A percentile compares a stretch with the other conserved stretches of the same genome.
Evolutionary conservation across 2,888 invertebrate genomes (phyloP).

Genomic region (Synergus japonicus): DNA sequence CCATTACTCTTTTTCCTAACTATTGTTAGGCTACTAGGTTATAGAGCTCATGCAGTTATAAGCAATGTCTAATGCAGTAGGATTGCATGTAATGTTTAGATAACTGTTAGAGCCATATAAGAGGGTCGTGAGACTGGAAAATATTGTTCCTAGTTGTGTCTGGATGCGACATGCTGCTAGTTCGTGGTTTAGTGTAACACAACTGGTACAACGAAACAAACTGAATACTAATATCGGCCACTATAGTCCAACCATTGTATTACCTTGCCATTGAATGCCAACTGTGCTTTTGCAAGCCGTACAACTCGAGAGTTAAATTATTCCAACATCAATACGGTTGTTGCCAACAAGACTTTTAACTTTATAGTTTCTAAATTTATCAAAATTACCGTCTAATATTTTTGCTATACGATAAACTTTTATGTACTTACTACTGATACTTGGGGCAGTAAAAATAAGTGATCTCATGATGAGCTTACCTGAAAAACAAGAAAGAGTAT

Average conservation of each 20-base stretch:
- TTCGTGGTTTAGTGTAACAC: slow-evolving; percentile 67
- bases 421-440: not conserved
- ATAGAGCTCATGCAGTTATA: not conserved
- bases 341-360: not conserved
- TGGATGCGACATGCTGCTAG: slow-evolving; percentile 57
- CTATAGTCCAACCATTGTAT: slow-evolving; percentile 27
- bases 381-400: not conserved
- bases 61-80: not conserved
- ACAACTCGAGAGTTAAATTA: slow-evolving; percentile 2
- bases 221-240: slow-evolving; percentile 73
- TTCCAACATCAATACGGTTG: slow-evolving; percentile 6
- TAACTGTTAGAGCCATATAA: slow-evolving; percentile 5
- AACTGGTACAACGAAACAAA: slow-evolving; percentile 71
- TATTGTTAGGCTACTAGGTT: no score
- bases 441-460: not conserved
- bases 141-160: slow-evolving; percentile 25
- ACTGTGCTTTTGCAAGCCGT: slow-evolving; percentile 23
- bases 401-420: not conserved
- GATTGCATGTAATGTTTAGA: not conserved
- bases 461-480: slow-evolving; percentile 1
- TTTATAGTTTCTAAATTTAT: no score
- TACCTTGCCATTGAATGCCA: slow-evolving; percentile 21
- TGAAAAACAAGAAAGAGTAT: slow-evolving; percentile 16
- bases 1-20: no score
- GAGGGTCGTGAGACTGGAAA: slow-evolving; percentile 4